Percentiles rank a stretch among this genome's conserved stretches.
Evolutionary conservation across 2,888 invertebrate genomes (phyloP).

Genomic region (Eledone cirrhosa): DNA sequence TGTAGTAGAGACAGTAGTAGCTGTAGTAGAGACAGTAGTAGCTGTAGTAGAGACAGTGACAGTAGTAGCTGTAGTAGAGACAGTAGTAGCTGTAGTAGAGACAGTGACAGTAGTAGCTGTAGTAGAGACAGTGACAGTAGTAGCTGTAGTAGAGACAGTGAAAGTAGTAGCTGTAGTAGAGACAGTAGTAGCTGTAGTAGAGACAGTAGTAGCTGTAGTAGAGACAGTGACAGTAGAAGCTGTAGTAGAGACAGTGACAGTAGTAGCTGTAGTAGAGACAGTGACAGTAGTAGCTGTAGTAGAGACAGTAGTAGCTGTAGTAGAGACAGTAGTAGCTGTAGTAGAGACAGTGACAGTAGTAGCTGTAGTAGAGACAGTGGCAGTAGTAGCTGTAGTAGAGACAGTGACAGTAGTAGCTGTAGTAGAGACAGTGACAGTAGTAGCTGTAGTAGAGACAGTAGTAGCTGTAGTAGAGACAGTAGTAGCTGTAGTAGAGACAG

Average conservation of each 20-base stretch:
- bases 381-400: constrained; percentile 1
- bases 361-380: neutral
- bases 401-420: neutral
- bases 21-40: neutral
- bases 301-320: neutral
- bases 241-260: neutral
- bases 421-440: neutral
- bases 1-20: neutral
- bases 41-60: neutral
- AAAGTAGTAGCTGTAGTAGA: neutral
- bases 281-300: neutral
- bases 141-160: neutral
- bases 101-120: neutral
- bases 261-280: neutral
- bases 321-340: neutral
- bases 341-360: neutral
- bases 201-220: neutral
- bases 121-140: neutral
- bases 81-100: neutral
- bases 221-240: neutral
- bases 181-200: neutral
- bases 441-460: neutral
- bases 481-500: neutral
- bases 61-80: neutral
- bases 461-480: neutral